Evolutionary conservation across 1,140 invertebrate genomes (phyloP).

Genomic region (Anadara kagoshimensis): DNA sequence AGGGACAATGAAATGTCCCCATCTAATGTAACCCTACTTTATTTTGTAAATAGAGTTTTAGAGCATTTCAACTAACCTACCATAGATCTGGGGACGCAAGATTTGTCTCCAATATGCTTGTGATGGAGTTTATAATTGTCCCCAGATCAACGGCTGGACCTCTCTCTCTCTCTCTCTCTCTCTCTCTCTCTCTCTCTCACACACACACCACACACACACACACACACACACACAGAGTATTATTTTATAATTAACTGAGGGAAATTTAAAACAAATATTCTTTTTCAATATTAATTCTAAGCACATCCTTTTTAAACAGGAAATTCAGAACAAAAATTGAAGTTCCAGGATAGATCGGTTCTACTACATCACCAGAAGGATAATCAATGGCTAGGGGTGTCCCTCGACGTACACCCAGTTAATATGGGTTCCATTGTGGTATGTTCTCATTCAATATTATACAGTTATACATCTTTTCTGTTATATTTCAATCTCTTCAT

Average conservation of each 20-base stretch:
- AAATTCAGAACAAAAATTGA: constrained; percentile 12
- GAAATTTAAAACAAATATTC: not conserved
- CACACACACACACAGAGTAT: not conserved
- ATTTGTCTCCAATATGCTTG: too few species aligned
- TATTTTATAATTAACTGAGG: not conserved
- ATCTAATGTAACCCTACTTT: too few species aligned
- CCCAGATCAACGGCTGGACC: too few species aligned
- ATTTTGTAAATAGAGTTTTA: too few species aligned
- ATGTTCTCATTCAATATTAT: not conserved
- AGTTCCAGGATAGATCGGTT: constrained; percentile 12
- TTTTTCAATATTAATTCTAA: not conserved
- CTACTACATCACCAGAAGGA: constrained; percentile 17
- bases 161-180: too few species aligned
- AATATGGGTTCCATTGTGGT: constrained; percentile 4
- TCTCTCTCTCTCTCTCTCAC: not conserved
- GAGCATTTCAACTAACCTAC: too few species aligned
- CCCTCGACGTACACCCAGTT: constrained; percentile 15
- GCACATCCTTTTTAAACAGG: not conserved
- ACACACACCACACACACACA: not conserved
- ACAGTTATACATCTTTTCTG: not conserved
- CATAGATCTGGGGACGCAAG: too few species aligned
- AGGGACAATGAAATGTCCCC: too few species aligned
- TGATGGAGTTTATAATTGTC: too few species aligned
- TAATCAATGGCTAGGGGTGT: constrained; percentile 19
- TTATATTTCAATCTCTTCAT: not conserved